These are phyloP conservation scores for Otocyon megalotis DNA, from an alignment of 2,113 vertebrate genomes.

Conservation along the genomic window DNA sequence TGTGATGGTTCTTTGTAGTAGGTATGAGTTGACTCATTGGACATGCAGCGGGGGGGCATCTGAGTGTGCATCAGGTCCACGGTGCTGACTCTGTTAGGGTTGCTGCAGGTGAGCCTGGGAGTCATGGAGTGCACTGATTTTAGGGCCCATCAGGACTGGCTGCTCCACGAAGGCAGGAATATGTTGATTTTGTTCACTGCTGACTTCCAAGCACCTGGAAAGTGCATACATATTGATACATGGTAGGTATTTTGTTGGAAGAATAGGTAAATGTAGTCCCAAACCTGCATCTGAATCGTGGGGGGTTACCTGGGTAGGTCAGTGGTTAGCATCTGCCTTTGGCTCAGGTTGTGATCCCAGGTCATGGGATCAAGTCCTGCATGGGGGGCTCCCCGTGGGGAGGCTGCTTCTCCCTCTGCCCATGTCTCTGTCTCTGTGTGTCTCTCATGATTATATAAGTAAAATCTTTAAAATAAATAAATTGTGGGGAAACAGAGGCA, in stretches of 20 bases:
- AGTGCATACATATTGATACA: neutral
- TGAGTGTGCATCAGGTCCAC: fast-evolving
- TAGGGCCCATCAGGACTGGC: neutral
- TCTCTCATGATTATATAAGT: too few species aligned
- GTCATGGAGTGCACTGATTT: fast-evolving
- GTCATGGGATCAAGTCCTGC: too few species aligned
- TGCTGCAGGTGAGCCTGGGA: neutral
- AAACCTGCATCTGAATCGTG: neutral
- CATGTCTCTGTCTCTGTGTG: too few species aligned
- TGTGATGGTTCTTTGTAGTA: neutral
- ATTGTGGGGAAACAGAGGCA: neutral
- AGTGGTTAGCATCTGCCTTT: too few species aligned
- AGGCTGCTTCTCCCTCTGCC: too few species aligned
- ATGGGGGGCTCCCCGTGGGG: too few species aligned
- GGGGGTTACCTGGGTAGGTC: neutral
- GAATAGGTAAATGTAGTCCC: neutral
- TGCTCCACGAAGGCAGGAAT: neutral
- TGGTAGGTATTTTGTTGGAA: neutral
- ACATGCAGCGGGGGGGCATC: neutral
- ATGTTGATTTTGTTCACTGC: neutral
- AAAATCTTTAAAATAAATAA: too few species aligned
- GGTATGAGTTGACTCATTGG: neutral
- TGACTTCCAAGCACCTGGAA: neutral
- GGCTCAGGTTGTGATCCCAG: too few species aligned
- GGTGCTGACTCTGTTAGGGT: too few species aligned